Base-by-base conservation (phyloP, 2,113 vertebrate genomes). In the Mungos mungo region DNA sequence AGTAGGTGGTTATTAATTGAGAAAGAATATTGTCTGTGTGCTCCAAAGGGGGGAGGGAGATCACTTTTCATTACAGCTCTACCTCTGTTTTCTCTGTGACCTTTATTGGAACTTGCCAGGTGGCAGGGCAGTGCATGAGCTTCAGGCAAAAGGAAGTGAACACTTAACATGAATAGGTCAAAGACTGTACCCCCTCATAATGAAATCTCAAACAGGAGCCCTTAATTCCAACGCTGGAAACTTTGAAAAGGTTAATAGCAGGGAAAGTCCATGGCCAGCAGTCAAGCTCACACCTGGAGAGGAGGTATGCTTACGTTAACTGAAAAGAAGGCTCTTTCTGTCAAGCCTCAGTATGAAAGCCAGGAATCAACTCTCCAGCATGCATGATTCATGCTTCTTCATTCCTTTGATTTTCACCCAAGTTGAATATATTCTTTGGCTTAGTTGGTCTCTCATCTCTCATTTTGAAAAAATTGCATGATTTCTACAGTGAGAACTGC, bases 201-300 rank as follows among this genome's bases (percentile, higher is more conserved):
- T 82, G 80, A 95, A 94, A 95, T 76, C 92, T 88, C 87, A 87
- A 80, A 87, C 14, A 76, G 27, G 23, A 65, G 45, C 66, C 90
- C 63, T 95, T 93, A 90, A 96, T 96, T 94, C 88, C 81, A 83
- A 60, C 19, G 19, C 45, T 69, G 35, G 71, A 65, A 82, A 88
- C 38, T 93, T 54, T 89, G 71, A 76, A 97, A 97, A 96, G 96
- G 88, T 97, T 96, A 97, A 93, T 80, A 90, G n/a, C 57, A 38
- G n/a, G 57, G 23, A 33, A 74, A 83, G 66, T 45, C 79, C 72
- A 83, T 31, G 7, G 23, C 79, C 66, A 79, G 74, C 68, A 88
- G 60, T 52, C 65, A 79, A 33, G 11, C 52, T 72, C 72, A 54
- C 21, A 45, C 82, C 93, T 76, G 84, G 33, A 50, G 60, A 93